Evolutionary conservation across 2,797 vertebrate species (phyloP).

Genomic region (Syncerus caffer): DNA sequence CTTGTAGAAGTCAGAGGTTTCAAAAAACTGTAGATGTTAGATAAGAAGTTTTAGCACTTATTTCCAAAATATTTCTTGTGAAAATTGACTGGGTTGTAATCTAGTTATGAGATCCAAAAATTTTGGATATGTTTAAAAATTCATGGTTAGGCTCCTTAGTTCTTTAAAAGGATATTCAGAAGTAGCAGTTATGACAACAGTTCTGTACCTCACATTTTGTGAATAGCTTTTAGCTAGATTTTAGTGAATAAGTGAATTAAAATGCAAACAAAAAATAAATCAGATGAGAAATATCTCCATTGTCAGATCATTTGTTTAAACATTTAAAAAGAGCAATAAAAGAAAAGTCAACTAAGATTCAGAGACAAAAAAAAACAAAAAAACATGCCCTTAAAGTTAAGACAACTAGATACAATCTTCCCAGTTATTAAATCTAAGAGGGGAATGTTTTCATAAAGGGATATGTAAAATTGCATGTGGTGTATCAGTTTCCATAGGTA

Average conservation of each 20-base stretch:
- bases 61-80: not conserved
- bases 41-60: not conserved
- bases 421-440: not conserved
- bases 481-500: not conserved
- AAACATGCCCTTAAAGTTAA: not conserved
- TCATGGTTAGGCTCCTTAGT: not conserved
- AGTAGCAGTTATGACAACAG: not conserved
- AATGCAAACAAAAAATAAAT: not conserved
- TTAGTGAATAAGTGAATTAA: not conserved
- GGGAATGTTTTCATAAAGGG: not conserved
- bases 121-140: not conserved
- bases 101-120: not conserved
- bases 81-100: not conserved
- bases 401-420: not conserved
- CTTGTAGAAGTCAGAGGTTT: not conserved
- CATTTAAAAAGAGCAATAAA: not conserved
- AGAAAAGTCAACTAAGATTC: not conserved
- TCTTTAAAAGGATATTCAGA: not conserved
- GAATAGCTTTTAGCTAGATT: not conserved
- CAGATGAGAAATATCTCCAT: not conserved
- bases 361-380: not conserved
- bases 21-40: not conserved
- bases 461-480: not conserved
- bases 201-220: not conserved
- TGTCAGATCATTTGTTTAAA: not conserved